These are phyloP conservation scores for Caenorhabditis sp. DNA, from an alignment of 2,888 invertebrate species.

Conservation along the genomic window DNA sequence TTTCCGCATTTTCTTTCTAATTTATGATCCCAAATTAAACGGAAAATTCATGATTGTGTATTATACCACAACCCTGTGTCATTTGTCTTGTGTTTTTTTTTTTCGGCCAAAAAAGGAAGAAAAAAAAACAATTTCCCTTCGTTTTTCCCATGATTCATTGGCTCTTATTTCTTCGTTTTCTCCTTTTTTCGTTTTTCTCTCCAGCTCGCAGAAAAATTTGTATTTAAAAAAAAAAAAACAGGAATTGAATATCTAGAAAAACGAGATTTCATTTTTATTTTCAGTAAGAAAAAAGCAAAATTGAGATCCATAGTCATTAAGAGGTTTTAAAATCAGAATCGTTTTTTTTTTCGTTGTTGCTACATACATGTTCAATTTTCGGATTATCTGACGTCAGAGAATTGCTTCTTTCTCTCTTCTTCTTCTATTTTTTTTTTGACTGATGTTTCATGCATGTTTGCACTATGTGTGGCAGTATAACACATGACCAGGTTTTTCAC, in stretches of 20 bases:
- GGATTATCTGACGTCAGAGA: not conserved
- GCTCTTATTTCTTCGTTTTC: conserved; percentile 33
- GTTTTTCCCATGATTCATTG: conserved; percentile 35
- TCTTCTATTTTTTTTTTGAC: too few species aligned
- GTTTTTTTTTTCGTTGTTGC: not conserved
- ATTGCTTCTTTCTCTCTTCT: too few species aligned
- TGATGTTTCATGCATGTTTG: too few species aligned
- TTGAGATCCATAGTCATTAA: too few species aligned
- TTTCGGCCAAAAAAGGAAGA: not conserved
- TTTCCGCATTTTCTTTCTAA: too few species aligned
- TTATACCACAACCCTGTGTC: not conserved
- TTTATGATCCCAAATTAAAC: too few species aligned
- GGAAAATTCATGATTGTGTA: not conserved
- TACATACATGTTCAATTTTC: not conserved
- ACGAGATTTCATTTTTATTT: conserved; percentile 10
- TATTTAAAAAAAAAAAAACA: too few species aligned
- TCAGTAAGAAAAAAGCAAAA: too few species aligned
- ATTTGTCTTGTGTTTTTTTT: not conserved
- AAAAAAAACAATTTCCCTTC: conserved; percentile 1
- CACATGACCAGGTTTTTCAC: too few species aligned
- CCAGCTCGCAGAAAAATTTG: not conserved
- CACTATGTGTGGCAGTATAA: too few species aligned
- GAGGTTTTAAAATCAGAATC: too few species aligned
- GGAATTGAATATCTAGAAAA: too few species aligned
- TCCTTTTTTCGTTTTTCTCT: conserved; percentile 7